These are phyloP conservation scores for Drosophila subobscura DNA, from an alignment of 1,140 invertebrate genomes.

Conservation along the genomic window DNA sequence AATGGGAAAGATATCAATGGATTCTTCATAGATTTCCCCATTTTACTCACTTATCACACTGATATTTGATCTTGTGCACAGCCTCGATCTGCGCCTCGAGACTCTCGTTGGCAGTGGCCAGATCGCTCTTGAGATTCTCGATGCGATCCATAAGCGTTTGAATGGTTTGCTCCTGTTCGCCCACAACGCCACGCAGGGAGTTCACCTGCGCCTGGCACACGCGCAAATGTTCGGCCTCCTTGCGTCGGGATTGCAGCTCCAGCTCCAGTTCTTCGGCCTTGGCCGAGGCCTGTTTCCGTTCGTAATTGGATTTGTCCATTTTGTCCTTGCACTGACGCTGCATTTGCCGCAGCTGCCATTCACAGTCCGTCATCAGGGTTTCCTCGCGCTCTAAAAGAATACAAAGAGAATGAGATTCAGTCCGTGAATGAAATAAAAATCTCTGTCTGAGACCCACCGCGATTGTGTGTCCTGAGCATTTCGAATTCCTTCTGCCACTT, in stretches of 20 bases:
- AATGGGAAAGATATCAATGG: neutral
- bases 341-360: constrained; percentile 88
- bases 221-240: constrained; percentile 85
- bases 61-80: constrained; percentile 83
- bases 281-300: constrained; percentile 84
- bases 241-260: constrained; percentile 83
- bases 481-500: constrained; percentile 88
- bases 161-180: constrained; percentile 86
- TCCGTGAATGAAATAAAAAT: constrained; percentile 34
- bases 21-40: neutral
- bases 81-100: constrained; percentile 85
- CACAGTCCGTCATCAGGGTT: constrained; percentile 87
- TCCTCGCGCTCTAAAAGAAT: constrained; percentile 85
- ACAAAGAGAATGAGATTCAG: neutral
- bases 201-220: constrained; percentile 86
- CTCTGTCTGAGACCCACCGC: constrained; percentile 36
- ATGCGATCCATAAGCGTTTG: constrained; percentile 85
- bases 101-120: constrained; percentile 85
- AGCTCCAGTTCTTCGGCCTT: constrained; percentile 84
- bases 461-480: constrained; percentile 85
- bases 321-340: constrained; percentile 87
- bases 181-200: constrained; percentile 85
- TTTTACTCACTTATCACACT: constrained; percentile 79
- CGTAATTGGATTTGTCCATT: constrained; percentile 85
- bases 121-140: constrained; percentile 84